A percentile compares a stretch with the other conserved stretches of the same genome.
These are phyloP conservation scores for Herpetotheres cachinnans DNA, from an alignment of 2,113 vertebrate species.

Conservation along the genomic window DNA sequence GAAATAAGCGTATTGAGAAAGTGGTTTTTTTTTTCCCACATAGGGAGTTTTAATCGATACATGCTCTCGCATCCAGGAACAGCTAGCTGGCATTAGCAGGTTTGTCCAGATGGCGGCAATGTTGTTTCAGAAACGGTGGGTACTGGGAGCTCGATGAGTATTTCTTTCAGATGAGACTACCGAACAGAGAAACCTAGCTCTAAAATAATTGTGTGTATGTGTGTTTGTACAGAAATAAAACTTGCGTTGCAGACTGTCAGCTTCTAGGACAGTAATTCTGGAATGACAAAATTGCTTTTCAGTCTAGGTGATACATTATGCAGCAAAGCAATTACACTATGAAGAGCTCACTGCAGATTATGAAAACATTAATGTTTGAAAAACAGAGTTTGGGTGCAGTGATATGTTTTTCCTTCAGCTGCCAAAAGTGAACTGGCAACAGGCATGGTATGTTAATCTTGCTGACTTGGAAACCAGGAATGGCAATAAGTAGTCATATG, in stretches of 20 bases:
- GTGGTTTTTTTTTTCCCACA: not conserved
- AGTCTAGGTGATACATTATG: not conserved
- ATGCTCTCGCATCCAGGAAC: rapidly evolving
- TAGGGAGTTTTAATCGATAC: rapidly evolving
- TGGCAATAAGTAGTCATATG: not conserved
- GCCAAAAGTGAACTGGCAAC: not conserved
- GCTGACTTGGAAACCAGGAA: not conserved
- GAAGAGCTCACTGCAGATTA: not conserved
- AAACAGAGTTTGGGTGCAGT: not conserved
- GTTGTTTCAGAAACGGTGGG: not conserved
- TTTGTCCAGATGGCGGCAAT: constrained; percentile 68
- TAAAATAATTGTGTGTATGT: not conserved
- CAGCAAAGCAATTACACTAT: not conserved
- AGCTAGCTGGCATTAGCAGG: not conserved
- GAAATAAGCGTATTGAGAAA: not conserved
- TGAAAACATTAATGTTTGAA: not conserved
- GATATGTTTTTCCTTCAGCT: not conserved
- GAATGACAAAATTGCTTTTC: not conserved
- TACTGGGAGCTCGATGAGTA: not conserved
- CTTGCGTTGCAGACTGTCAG: not conserved
- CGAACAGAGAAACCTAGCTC: not conserved
- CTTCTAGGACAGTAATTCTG: not conserved
- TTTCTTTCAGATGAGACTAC: not conserved
- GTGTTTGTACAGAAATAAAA: constrained; percentile 12
- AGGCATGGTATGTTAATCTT: not conserved